Base-by-base conservation (phyloP, 2,888 invertebrate genomes). In the Torymus auratus region DNA sequence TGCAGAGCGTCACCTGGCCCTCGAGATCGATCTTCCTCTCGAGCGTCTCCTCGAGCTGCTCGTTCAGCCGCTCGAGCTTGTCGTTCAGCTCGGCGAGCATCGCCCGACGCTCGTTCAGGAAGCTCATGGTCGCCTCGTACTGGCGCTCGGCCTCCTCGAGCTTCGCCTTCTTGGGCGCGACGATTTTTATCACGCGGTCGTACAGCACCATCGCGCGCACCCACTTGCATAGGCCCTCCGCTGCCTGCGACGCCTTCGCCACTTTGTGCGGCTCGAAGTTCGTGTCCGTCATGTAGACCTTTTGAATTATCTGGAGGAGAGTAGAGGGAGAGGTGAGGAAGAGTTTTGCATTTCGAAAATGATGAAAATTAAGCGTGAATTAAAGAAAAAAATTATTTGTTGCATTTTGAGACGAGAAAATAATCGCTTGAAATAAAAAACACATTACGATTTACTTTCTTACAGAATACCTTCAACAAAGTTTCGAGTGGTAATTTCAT, bases 221-320 rank as follows among this genome's bases (percentile, higher is more conserved):
- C 97, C 97, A 97, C 89, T 96, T 95, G 89, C 97, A 97, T 60
- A 97, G 92, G 72, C 98, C 98, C 92, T 98, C 97, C 23, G 98
- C 98, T 2, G 99, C 99, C 83, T 96, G 95, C 0, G 98, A 98
- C 0, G 98, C 98, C 91, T 97, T 96, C 14, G 96, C 95, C 75
- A 97, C 95, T 76, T 95, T 93, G 80, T 93, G 92, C 1, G 96
- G 96, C 85, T 95, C 95, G 89, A 97, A 97, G 86, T 95, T 94
- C 87, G 95, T 94, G 88, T 96, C 93, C 0, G 94, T 85, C 62
- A 89, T 70, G 76, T 88, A 89, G 3, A 85, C 86, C 20, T 85
- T 86, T 74, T 89, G 84, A 7, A 89, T 88, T 13, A 82, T 84
- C 84, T 88, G 56, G 41, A 41, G 7, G 7, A 1, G 7, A 7